These are phyloP conservation scores for Catostomus latipinnis DNA, from an alignment of 2,797 vertebrate genomes.

Conservation along the genomic window DNA sequence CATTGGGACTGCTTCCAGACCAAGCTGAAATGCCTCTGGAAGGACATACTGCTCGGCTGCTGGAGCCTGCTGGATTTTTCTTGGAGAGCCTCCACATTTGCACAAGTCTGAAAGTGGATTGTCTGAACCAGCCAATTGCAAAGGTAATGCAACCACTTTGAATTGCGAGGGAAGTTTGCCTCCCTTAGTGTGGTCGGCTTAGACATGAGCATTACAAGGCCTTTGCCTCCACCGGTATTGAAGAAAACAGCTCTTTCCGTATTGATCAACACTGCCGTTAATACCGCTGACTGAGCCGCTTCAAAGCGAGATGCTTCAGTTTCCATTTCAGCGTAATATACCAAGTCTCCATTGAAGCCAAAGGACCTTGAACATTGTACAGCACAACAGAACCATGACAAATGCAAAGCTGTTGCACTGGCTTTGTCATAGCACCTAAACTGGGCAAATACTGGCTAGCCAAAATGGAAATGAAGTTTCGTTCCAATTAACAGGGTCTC, in stretches of 20 bases:
- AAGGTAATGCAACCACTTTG: constrained; percentile 37
- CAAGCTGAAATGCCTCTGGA: constrained; percentile 67
- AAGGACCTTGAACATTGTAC: background rate
- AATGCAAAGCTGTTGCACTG: constrained; percentile 9
- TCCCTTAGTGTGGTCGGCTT: constrained; percentile 8
- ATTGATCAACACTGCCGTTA: constrained; percentile 42
- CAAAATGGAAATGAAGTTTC: no score
- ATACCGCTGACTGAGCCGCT: constrained; percentile 33
- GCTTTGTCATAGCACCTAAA: background rate
- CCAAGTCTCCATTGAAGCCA: background rate
- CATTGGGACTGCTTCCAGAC: constrained; percentile 60
- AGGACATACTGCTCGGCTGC: constrained; percentile 41
- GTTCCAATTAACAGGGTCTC: no score
- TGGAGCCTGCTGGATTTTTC: constrained; percentile 54
- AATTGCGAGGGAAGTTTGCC: constrained; percentile 23
- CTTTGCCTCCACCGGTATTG: constrained; percentile 6
- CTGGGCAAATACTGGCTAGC: background rate
- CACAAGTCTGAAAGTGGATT: constrained; percentile 45
- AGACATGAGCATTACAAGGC: constrained; percentile 32
- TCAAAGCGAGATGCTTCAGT: constrained; percentile 23
- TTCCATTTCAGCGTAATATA: constrained; percentile 14
- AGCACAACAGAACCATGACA: constrained; percentile 5
- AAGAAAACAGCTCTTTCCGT: constrained; percentile 9
- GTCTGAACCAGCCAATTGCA: constrained; percentile 48
- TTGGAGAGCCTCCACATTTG: constrained; percentile 41